Conservation (phyloP, 2,888 invertebrate species). For the Automeris io region DNA sequence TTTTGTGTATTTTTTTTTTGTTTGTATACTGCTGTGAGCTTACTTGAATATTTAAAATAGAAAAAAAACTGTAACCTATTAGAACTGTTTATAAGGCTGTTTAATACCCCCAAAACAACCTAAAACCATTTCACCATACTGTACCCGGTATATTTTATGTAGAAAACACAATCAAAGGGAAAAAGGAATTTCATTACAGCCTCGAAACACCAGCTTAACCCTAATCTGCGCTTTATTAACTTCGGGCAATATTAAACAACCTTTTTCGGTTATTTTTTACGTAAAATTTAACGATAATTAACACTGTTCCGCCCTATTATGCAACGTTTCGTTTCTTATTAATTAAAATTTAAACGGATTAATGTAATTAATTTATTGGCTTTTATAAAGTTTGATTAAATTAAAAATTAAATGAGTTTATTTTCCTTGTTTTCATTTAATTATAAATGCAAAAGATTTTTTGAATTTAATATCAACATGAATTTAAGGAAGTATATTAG, state of each 20-base stretch:
- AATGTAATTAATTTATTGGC: slow-evolving; percentile 3
- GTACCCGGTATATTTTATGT: background rate
- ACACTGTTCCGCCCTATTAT: background rate
- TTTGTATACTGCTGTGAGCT: no score
- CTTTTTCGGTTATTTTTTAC: slow-evolving; percentile 3
- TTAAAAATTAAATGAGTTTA: background rate
- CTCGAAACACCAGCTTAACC: slow-evolving; percentile 3
- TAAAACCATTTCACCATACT: background rate
- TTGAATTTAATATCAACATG: no score
- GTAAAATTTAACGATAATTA: slow-evolving; percentile 8
- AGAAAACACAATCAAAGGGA: slow-evolving; percentile 1
- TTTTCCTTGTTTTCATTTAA: background rate
- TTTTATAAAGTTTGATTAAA: slow-evolving; percentile 4
- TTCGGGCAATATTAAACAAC: slow-evolving; percentile 4
- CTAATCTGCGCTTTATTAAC: slow-evolving; percentile 7
- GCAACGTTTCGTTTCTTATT: background rate
- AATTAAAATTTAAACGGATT: slow-evolving; percentile 1
- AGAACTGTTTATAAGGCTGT: no score
- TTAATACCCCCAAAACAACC: background rate
- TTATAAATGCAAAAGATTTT: no score
- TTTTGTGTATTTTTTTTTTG: no score
- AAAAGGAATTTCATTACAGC: slow-evolving; percentile 11
- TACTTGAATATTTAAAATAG: no score
- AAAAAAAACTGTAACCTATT: no score
- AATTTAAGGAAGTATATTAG: no score